phyloP scores from a whole-genome alignment of 2,888 invertebrate genomes.

The Cantharis rufa region DNA sequence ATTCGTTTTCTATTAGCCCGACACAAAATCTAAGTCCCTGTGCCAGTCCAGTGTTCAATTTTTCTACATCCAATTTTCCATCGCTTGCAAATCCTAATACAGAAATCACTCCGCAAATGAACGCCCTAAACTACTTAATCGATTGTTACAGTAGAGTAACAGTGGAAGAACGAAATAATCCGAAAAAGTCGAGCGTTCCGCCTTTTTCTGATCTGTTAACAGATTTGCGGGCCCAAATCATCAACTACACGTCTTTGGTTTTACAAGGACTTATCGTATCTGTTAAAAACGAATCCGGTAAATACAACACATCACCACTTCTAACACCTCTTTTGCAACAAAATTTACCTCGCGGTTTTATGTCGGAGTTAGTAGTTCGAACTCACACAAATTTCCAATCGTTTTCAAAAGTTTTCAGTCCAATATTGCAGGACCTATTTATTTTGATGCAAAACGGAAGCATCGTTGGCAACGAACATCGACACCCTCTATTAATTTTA shows the following conservation, averaged over 20 bases:
- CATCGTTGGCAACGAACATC: conserved; percentile 69
- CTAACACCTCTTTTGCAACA: conserved; percentile 71
- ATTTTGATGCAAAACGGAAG: conserved; percentile 70
- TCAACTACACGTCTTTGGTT: conserved; percentile 63
- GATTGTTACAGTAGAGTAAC: conserved; percentile 73
- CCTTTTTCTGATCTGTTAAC: conserved; percentile 71
- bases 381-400: conserved; percentile 62
- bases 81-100: conserved; percentile 33
- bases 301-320: conserved; percentile 65
- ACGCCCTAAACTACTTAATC: conserved; percentile 58
- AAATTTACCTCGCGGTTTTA: conserved; percentile 73
- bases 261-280: conserved; percentile 56
- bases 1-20: conserved; percentile 53
- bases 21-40: conserved; percentile 52
- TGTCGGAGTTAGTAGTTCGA: conserved; percentile 61
- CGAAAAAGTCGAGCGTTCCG: conserved; percentile 75
- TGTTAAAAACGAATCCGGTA: conserved; percentile 56
- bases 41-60: conserved; percentile 45
- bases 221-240: conserved; percentile 60
- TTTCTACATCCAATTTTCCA: conserved; percentile 48
- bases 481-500: conserved; percentile 63
- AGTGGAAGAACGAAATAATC: conserved; percentile 73
- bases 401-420: conserved; percentile 64
- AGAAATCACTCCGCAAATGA: conserved; percentile 38
- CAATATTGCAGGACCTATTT: conserved; percentile 72